Conservation (phyloP, 2,113 vertebrate genomes). For the Lycaon pictus region DNA sequence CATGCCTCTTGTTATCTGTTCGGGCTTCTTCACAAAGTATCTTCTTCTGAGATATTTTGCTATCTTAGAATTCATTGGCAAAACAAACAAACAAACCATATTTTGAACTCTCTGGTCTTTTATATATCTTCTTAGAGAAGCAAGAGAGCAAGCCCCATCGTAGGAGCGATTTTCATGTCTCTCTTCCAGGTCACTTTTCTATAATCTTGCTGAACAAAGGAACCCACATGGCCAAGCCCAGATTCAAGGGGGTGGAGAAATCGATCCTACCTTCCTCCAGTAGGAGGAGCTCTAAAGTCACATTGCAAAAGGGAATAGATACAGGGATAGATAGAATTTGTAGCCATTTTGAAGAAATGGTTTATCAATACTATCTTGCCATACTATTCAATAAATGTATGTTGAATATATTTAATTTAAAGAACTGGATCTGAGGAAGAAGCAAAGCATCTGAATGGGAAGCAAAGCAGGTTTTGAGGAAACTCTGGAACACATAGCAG, state of each 20-base stretch:
- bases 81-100: neutral
- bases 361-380: neutral
- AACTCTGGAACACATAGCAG: neutral
- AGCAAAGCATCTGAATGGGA: neutral
- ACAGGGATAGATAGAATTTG: neutral
- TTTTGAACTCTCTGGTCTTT: constrained; percentile 40
- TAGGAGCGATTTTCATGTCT: neutral
- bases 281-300: neutral
- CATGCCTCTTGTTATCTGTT: neutral
- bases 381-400: neutral
- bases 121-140: neutral
- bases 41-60: neutral
- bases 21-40: neutral
- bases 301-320: neutral
- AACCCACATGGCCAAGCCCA: neutral
- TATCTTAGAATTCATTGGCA: neutral
- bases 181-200: constrained; percentile 2
- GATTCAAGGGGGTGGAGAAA: neutral
- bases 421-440: neutral
- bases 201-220: neutral
- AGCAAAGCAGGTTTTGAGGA: neutral
- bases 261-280: neutral
- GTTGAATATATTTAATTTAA: neutral
- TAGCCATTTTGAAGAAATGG: neutral
- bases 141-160: neutral